phyloP scores from a whole-genome alignment of 2,888 invertebrate species.

The Cerceris rybyensis region DNA sequence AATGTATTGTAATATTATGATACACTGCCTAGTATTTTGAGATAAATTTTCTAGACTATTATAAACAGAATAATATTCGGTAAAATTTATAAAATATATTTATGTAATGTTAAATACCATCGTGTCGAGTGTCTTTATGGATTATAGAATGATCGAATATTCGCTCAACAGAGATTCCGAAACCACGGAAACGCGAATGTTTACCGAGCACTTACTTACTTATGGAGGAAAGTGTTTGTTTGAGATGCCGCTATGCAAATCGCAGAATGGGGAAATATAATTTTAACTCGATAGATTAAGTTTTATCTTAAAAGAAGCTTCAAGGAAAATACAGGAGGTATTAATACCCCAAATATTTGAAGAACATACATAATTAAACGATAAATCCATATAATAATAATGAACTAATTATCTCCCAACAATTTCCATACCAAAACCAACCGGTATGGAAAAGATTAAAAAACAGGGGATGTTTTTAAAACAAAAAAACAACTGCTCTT shows the following conservation, averaged over 20 bases:
- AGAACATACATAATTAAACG: too few species aligned
- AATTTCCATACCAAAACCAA: too few species aligned
- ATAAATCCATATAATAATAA: too few species aligned
- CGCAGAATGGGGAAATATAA: constrained; percentile 17
- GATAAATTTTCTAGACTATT: background rate
- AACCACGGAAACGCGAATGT: constrained; percentile 23
- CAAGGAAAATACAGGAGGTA: background rate
- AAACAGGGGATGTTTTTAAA: too few species aligned
- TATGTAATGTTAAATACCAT: background rate
- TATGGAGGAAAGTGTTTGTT: constrained; percentile 36
- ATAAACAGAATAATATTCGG: background rate
- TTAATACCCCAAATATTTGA: too few species aligned
- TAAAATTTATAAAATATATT: background rate
- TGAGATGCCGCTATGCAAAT: constrained; percentile 34
- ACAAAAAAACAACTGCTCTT: too few species aligned
- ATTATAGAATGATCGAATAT: constrained; percentile 27
- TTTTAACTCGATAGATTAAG: constrained; percentile 22
- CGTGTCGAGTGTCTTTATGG: background rate
- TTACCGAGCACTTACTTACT: constrained; percentile 35
- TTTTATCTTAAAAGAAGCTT: background rate
- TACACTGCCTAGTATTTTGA: background rate
- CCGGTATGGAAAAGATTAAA: too few species aligned
- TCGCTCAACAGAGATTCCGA: constrained; percentile 14
- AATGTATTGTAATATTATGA: too few species aligned
- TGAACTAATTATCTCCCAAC: too few species aligned